Evolutionary conservation across 2,113 vertebrate species (phyloP), one percentile per base, ranked within the genome.

Genomic region (Coregonus clupeaformis): DNA sequence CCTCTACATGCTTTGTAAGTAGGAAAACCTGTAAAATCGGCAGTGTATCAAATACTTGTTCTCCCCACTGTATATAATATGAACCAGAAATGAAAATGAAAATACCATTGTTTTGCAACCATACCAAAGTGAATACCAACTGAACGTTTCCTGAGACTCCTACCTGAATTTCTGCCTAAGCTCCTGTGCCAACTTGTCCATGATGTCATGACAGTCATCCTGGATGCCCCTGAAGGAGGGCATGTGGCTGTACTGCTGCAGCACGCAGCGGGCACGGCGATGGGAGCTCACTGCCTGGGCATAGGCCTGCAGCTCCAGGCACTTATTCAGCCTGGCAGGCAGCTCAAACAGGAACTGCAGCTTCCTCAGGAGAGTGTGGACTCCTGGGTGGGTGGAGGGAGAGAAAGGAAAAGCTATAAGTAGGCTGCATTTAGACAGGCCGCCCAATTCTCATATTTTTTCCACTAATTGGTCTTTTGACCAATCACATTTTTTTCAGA

Each of bases 341-440:
- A 99, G 91, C 87, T 99, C 97, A 55, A 98, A 97, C 29, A 99
- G 94, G 67, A 98, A 98, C 92, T 98, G 97, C 77, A 99, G 93
- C 84, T 99, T 99, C 79, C 97, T 93, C 74, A 99, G 89, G 70
- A 99, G 91, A 0, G 94, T 92, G 81, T 98, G 97, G 70, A 99
- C 97, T 1, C 97, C 97, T 97, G 79, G 36, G 36, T 42, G 36
- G 3, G 0, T 0, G 73, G 5, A 36, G 52, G 11, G 27, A 27
- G n/a, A n/a, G n/a, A n/a, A n/a, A n/a, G n/a, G n/a, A n/a, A n/a
- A n/a, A 27, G 27, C 2, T 27, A 27, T 1, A 27, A 1, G 27
- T 27, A 27, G 1, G 1, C 27, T 42, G 36, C 36, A 0, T 42
- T 42, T 42, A 42, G 36, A 42, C 36, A 42, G 36, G 9, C 36